These are phyloP conservation scores for Leptopilina drosophilae DNA, from an alignment of 2,888 invertebrate genomes.

Conservation along the genomic window DNA sequence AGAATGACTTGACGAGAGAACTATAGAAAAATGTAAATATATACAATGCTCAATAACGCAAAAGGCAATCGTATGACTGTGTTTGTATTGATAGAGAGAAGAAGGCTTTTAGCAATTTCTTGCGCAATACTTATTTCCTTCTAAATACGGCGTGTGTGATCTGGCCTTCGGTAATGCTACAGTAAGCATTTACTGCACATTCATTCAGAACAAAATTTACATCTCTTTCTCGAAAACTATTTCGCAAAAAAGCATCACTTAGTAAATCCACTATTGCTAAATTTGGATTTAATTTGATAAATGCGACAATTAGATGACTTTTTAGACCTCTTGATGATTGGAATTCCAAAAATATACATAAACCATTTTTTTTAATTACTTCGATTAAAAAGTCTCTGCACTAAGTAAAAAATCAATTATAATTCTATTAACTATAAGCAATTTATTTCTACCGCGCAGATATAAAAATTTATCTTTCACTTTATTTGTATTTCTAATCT, in stretches of 20 bases:
- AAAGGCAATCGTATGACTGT: constrained; percentile 17
- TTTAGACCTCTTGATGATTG: neutral
- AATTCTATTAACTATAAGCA: no score
- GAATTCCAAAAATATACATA: neutral
- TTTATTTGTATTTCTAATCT: neutral
- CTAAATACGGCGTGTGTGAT: constrained; percentile 25
- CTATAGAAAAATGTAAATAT: neutral
- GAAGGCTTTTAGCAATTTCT: constrained; percentile 27
- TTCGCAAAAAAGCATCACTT: constrained; percentile 19
- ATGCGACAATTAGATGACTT: constrained; percentile 7
- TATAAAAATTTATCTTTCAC: neutral
- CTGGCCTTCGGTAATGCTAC: constrained; percentile 17
- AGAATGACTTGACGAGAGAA: neutral
- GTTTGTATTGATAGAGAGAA: neutral
- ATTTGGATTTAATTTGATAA: constrained; percentile 29
- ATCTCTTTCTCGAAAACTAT: constrained; percentile 38
- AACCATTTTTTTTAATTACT: no score
- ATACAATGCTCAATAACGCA: constrained; percentile 6
- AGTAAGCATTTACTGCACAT: constrained; percentile 22
- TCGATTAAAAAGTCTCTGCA: no score
- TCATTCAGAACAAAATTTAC: constrained; percentile 36
- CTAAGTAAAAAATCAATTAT: no score
- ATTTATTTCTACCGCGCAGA: no score
- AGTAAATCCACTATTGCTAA: constrained; percentile 20
- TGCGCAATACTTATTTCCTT: constrained; percentile 27